Base-by-base conservation (phyloP, 2,888 invertebrate genomes). In the Agrochola macilenta region DNA sequence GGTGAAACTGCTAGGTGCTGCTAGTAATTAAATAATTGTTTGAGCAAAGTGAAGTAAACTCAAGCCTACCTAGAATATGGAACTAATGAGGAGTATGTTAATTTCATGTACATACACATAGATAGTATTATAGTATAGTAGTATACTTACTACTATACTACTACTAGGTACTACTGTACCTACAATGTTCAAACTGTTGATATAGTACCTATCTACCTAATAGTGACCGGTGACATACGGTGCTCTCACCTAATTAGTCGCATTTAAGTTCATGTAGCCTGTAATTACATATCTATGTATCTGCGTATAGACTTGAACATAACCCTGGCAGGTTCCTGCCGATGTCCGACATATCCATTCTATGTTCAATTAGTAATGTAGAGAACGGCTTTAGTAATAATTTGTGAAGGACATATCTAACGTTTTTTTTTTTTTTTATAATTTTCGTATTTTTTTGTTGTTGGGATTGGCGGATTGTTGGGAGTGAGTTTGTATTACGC, bases 241-340 rank as follows among this genome's bases (percentile, higher is more conserved):
- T 30, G 39, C 60, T 80, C 23, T 57, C 23, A 57, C 46, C 26
- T 70, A 70, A 69, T 81, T 80, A 75, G 57, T 46, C n/a, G 69
- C 49, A 63, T 64, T 52, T 61, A 43, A 12, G 57, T 52, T 46
- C 64, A 65, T 77, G 69, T 49, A 30, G 5, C 57, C n/a, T 35
- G 49, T 57, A 68, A 63, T 68, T 30, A 71, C 26, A 39, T 75
- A 11, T 5, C 23, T 60, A 64, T 43, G 17, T 52, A 49, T 39
- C 4, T 35, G 30, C 5, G 20, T 58, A 23, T 23, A 57, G 9
- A 63, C 11, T 2, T 23, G 20, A 49, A 5, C n/a, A n/a, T 70
- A 35, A n/a, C 61, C n/a, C 12, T 30, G n/a, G 49, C 39, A 63
- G 52, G 79, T 30, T 30, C 57, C 17, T 57, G 39, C 7, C 26